Percentiles rank a stretch among this genome's conserved stretches.
These are phyloP conservation scores for Caenorhabditis remanei DNA, from an alignment of 1,140 invertebrate genomes.

Conservation along the genomic window DNA sequence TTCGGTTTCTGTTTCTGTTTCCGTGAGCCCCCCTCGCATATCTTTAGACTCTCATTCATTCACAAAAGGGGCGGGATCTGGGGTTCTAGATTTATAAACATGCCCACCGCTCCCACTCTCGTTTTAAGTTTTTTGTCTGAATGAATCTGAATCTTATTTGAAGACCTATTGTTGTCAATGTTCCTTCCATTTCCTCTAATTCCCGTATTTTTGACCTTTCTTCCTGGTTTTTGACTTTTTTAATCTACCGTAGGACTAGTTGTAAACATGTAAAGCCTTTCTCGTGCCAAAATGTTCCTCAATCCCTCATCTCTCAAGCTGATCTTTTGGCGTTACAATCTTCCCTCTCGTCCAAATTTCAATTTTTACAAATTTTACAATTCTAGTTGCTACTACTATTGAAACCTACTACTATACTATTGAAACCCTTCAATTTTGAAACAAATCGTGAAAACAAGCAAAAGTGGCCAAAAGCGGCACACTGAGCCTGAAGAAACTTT, in stretches of 20 bases:
- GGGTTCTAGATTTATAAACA: conserved; percentile 50
- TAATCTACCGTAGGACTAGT: not conserved
- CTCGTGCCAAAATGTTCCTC: not conserved
- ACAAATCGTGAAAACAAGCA: not conserved
- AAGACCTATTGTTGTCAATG: not conserved
- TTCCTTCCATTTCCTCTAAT: not conserved
- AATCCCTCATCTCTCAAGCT: not conserved
- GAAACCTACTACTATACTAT: conserved; percentile 39
- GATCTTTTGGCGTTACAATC: not conserved
- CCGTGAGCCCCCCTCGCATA: conserved; percentile 42
- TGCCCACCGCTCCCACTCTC: conserved; percentile 5
- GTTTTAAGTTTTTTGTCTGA: conserved; percentile 27
- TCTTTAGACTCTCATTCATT: conserved; percentile 53
- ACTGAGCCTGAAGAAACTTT: not conserved
- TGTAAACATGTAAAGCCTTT: conserved; percentile 35
- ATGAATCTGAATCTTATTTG: not conserved
- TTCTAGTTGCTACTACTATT: not conserved
- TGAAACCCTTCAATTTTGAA: conserved; percentile 20
- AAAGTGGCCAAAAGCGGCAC: not conserved
- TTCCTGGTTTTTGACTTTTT: conserved; percentile 11
- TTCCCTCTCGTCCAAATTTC: not conserved
- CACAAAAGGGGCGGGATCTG: conserved; percentile 14
- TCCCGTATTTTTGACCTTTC: conserved; percentile 3
- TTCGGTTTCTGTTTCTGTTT: conserved; percentile 40
- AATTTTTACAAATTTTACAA: no score